Percentiles rank a stretch among this genome's conserved stretches.
Conservation (phyloP, 2,113 vertebrate species). For the Genyomyrus donnyi region DNA sequence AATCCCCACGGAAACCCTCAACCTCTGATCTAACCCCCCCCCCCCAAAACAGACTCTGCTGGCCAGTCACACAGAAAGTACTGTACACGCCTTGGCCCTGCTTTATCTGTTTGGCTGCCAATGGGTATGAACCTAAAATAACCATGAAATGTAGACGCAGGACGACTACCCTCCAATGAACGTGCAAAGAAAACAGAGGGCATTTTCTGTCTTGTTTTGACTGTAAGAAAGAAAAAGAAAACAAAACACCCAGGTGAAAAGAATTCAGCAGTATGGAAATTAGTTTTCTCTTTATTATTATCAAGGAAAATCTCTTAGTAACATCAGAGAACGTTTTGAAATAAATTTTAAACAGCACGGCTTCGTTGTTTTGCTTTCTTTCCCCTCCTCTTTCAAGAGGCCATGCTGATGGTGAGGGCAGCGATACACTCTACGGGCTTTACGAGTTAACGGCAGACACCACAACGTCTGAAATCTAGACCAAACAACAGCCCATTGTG, state of each 20-base stretch:
- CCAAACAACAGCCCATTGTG: slow-evolving; percentile 17
- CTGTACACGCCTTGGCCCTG: slow-evolving; percentile 48
- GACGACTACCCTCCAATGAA: slow-evolving; percentile 35
- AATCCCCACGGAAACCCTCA: slow-evolving; percentile 27
- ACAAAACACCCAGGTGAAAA: not conserved
- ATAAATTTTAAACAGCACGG: not conserved
- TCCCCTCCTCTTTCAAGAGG: not conserved
- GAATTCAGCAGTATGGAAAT: not conserved
- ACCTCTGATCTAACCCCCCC: slow-evolving; percentile 13
- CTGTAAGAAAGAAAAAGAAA: not conserved
- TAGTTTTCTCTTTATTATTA: not conserved
- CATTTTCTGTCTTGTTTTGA: slow-evolving; percentile 26
- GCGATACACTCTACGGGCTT: not conserved
- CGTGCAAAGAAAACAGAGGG: slow-evolving; percentile 20
- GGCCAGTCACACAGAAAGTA: slow-evolving; percentile 33
- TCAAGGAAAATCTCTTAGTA: not conserved
- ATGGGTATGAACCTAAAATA: slow-evolving; percentile 57
- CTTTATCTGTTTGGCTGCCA: slow-evolving; percentile 54
- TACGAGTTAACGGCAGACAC: not conserved
- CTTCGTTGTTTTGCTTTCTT: not conserved
- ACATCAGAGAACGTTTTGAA: not conserved
- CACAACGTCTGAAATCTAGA: not conserved
- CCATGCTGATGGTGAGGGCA: not conserved
- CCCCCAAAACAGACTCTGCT: slow-evolving; percentile 27
- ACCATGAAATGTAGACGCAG: slow-evolving; percentile 60